A percentile compares a stretch with the other conserved stretches of the same genome.
Conservation (phyloP, 2,888 invertebrate genomes). For the Drosophila kambysellisi region DNA sequence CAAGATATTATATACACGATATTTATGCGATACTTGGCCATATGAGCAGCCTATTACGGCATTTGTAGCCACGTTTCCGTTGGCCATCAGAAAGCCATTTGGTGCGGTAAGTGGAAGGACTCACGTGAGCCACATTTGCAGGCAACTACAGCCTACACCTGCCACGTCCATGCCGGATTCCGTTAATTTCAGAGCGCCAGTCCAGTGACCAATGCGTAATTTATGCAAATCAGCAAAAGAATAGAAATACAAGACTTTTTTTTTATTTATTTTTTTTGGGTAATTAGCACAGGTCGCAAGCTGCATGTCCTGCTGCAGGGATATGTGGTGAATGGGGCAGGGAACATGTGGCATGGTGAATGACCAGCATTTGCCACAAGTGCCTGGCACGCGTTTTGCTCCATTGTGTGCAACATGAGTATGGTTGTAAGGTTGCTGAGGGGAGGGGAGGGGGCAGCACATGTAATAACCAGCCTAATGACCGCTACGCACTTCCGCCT, state of each 20-base stretch:
- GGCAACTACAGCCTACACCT: slow-evolving; percentile 19
- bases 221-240: slow-evolving; percentile 67
- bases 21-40: slow-evolving; percentile 13
- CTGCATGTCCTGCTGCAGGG: slow-evolving; percentile 44
- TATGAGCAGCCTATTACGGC: slow-evolving; percentile 44
- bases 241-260: background rate
- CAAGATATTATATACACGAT: slow-evolving; percentile 7
- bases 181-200: slow-evolving; percentile 55
- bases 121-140: slow-evolving; percentile 29
- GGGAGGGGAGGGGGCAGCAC: slow-evolving; percentile 33
- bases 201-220: slow-evolving; percentile 38
- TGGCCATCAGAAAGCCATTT: slow-evolving; percentile 75
- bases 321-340: slow-evolving; percentile 55
- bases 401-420: slow-evolving; percentile 40
- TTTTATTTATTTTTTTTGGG: slow-evolving; percentile 33
- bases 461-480: slow-evolving; percentile 69
- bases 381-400: slow-evolving; percentile 59
- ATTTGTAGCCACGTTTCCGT: slow-evolving; percentile 72
- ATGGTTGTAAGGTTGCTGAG: background rate
- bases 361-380: slow-evolving; percentile 46
- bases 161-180: slow-evolving; percentile 39
- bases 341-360: slow-evolving; percentile 28
- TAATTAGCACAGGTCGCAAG: slow-evolving; percentile 59
- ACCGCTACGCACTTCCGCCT: slow-evolving; percentile 76
- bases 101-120: slow-evolving; percentile 25